A percentile compares a stretch with the other conserved stretches of the same genome.
phyloP scores from a whole-genome alignment of 2,113 vertebrate species.

The Acrocephalus kingi region DNA sequence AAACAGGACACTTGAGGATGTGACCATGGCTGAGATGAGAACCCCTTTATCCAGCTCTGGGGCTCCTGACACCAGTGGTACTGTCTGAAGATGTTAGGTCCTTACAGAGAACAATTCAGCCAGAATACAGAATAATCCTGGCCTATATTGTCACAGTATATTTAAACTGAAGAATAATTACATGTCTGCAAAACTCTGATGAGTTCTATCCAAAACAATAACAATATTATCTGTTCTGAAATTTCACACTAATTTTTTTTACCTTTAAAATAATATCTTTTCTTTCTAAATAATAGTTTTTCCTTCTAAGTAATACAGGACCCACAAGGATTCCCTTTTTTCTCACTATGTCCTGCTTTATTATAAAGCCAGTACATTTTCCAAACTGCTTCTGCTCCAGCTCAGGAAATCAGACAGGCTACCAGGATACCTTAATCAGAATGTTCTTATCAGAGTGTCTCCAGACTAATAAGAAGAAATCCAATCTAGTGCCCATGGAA shows the following conservation, averaged over 20 bases:
- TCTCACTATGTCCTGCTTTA: neutral
- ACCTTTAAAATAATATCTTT: neutral
- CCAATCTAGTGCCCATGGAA: constrained; percentile 62
- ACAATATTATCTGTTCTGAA: neutral
- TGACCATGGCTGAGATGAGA: neutral
- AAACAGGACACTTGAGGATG: neutral
- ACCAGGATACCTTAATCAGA: constrained; percentile 65
- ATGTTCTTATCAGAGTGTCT: constrained; percentile 66
- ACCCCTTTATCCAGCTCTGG: neutral
- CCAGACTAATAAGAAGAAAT: constrained; percentile 74
- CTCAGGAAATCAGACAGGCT: constrained; percentile 63
- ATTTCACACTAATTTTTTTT: neutral
- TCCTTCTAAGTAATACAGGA: neutral
- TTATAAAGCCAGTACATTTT: neutral
- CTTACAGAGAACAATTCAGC: neutral
- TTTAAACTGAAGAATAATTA: neutral
- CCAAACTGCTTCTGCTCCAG: neutral
- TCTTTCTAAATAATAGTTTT: neutral
- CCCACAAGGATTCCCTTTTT: neutral
- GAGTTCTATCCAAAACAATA: neutral
- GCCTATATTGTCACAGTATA: neutral
- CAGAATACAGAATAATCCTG: neutral
- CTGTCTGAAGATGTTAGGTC: neutral
- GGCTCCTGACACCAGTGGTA: neutral
- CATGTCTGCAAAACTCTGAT: neutral